A percentile compares a stretch with the other conserved stretches of the same genome.
phyloP scores from a whole-genome alignment of 2,797 vertebrate species.

The Urophycis tenuis region DNA sequence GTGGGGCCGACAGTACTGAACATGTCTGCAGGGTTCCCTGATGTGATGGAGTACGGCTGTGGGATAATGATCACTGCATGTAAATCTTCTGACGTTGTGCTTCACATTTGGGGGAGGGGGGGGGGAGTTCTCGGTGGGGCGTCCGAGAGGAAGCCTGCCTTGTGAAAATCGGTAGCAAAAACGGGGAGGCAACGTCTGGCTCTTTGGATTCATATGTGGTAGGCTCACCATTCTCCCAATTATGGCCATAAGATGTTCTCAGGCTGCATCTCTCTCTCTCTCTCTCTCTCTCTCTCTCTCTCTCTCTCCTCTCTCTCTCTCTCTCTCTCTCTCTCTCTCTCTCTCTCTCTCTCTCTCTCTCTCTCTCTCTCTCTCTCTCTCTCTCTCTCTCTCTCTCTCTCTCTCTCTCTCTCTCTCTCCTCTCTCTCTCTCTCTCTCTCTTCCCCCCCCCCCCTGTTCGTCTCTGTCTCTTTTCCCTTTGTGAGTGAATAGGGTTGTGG shows the following conservation, averaged over 20 bases:
- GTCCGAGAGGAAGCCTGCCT: background rate
- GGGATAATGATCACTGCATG: background rate
- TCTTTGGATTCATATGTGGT: background rate
- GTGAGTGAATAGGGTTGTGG: constrained; percentile 56
- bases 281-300: constrained; percentile 40
- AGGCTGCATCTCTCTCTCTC: constrained; percentile 13
- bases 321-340: constrained; percentile 27
- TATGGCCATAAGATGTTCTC: background rate
- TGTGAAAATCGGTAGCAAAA: background rate
- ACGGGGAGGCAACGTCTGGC: background rate
- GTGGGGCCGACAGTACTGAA: background rate
- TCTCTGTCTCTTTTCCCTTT: constrained; percentile 25
- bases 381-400: constrained; percentile 25
- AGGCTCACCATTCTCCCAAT: background rate
- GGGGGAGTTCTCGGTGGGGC: background rate
- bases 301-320: background rate
- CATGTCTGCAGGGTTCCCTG: background rate
- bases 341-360: constrained; percentile 30
- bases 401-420: constrained; percentile 26
- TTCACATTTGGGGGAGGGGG: background rate
- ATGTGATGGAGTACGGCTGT: background rate
- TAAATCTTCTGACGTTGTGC: background rate
- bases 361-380: constrained; percentile 31
- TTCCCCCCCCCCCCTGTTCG: background rate
- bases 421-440: constrained; percentile 31